Evolutionary conservation across 2,113 vertebrate genomes (phyloP), one percentile per base, ranked within the genome.

Genomic region (Lucifuga dentata): DNA sequence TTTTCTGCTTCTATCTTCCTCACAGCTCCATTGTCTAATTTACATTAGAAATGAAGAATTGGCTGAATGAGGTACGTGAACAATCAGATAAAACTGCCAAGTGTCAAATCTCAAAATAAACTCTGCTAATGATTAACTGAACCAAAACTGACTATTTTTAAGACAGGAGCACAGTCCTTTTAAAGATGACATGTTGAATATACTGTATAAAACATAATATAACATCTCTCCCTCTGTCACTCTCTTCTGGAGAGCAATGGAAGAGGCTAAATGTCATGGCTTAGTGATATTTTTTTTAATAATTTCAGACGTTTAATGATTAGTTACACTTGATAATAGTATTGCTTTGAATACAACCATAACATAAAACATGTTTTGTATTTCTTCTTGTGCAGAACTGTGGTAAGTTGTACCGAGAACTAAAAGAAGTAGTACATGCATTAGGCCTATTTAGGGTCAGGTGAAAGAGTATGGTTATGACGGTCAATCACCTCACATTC

Each of bases 191-290:
- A n/a, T 29, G 26, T 29, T 7, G 26, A 29, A 29, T 29, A 29
- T 29, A 7, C 26, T 5, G 26, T 29, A 29, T 29, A 7, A 29
- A 29, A 29, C 26, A 29, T 29, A 29, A n/a, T n/a, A n/a, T n/a
- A n/a, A n/a, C n/a, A n/a, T 36, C 5, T 83, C 50, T 77, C 12
- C 70, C 51, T 73, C 36, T 73, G 63, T 66, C 1, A 68, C 50
- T 76, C 1, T 59, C 67, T 41, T 20, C 73, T 71, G 56, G 51
- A 46, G 21, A 73, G 35, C 20, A 51, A 40, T 38, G 83, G 92
- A 92, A 85, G 85, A 87, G 93, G 92, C 91, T 93, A 95, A 96
- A 96, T 96, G 95, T 95, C 94, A 95, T 91, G 88, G 91, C 93
- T 94, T 87, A 87, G 91, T n/a, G n/a, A n/a, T n/a, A n/a, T n/a